Evolutionary conservation across 2,888 invertebrate genomes (phyloP).

Genomic region (Leptura quadrifasciata): DNA sequence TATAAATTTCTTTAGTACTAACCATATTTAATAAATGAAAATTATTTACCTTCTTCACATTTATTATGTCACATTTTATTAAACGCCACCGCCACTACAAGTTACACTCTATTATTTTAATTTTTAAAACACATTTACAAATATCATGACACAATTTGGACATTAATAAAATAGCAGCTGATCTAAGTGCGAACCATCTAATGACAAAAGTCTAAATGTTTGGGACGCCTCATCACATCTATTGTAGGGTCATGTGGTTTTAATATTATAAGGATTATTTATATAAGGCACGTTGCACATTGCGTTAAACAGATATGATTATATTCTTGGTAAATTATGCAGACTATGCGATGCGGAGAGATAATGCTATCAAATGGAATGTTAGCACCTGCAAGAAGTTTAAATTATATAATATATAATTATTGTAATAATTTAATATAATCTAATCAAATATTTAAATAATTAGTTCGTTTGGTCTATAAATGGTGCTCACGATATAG

Average conservation of each 20-base stretch:
- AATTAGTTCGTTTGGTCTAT: no score
- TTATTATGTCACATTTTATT: not conserved
- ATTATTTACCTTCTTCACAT: not conserved
- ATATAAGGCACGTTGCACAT: slow-evolving; percentile 44
- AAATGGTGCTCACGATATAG: no score
- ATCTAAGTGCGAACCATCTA: slow-evolving; percentile 45
- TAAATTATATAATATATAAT: not conserved
- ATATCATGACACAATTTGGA: slow-evolving; percentile 20
- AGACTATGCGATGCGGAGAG: slow-evolving; percentile 7
- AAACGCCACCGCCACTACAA: not conserved
- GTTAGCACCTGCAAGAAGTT: not conserved
- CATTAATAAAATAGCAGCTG: slow-evolving; percentile 35
- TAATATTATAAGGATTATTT: slow-evolving; percentile 55
- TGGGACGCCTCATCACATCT: slow-evolving; percentile 40
- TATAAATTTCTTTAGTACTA: not conserved
- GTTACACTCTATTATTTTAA: not conserved
- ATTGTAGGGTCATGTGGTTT: slow-evolving; percentile 54
- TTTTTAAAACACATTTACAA: slow-evolving; percentile 7
- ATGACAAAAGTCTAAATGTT: slow-evolving; percentile 49
- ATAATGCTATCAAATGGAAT: not conserved
- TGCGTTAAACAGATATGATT: slow-evolving; percentile 15
- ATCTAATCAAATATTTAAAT: no score
- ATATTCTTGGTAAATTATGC: not conserved
- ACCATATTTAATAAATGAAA: not conserved
- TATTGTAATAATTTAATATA: no score